Base-by-base conservation (phyloP, 2,113 vertebrate species). In the Lepidothrix coronata region DNA sequence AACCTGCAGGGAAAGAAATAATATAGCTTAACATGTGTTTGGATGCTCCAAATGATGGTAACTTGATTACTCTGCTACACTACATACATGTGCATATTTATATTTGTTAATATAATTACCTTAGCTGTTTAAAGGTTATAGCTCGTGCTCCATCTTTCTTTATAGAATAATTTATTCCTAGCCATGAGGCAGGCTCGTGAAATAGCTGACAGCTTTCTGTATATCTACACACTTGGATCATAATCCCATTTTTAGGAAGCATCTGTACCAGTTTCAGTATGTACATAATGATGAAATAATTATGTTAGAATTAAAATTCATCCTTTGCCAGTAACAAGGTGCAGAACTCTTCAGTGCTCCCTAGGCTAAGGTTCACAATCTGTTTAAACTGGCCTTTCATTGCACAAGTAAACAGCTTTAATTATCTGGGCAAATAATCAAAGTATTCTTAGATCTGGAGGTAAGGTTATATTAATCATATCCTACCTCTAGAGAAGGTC, bases 331-430 rank as follows among this genome's bases (percentile, higher is more conserved):
- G 72, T 92, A 96, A 96, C 85, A 92, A 93, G 76, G n/a, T 93
- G 41, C 65, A 94, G 86, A 93, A 81, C 85, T 89, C 73, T 87
- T 93, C 73, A 93, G 72, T 84, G 61, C 31, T 96, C 95, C 92
- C 91, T 70, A 78, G 92, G 70, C 93, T 97, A 91, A 96, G 86
- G 79, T 93, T 96, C 96, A 89, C 86, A 96, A 62, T 93, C 92
- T 96, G 80, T 94, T 97, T 96, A 93, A 93, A 93, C 79, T 96
- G 85, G 83, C 23, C 88, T 94, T 96, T 93, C 79, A 85, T 82
- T 76, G 85, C 66, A 70, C 85, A 85, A 91, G 73, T 82, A 97
- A 97, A 94, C 86, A 92, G 73, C 70, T 92, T 92, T 96, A 95
- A 97, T 96, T 96, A 92, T 79, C 86, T 89, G 37, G 41, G 72